phyloP scores from a whole-genome alignment of 2,113 vertebrate genomes.

The Hylia prasina region DNA sequence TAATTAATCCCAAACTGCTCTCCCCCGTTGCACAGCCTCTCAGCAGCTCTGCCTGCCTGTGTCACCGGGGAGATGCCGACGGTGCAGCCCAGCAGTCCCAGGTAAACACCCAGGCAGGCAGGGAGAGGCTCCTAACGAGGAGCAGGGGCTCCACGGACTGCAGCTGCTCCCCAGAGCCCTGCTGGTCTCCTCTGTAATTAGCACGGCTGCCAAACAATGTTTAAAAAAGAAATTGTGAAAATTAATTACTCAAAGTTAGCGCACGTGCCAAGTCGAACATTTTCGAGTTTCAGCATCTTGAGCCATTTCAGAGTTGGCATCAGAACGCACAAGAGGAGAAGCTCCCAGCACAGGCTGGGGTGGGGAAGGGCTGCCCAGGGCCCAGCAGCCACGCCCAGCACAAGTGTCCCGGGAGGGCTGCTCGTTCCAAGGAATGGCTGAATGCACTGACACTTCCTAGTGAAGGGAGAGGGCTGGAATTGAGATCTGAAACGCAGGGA shows the following conservation, averaged over 20 bases:
- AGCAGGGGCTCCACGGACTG: fast-evolving
- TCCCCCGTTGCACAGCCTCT: not conserved
- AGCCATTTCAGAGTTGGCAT: not conserved
- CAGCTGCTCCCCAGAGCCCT: not conserved
- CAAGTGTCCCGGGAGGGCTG: not conserved
- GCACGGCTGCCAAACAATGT: not conserved
- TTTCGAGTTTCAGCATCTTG: not conserved
- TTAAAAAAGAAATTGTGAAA: not conserved
- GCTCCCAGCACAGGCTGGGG: fast-evolving
- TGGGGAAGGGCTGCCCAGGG: not conserved
- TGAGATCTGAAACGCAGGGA: not conserved
- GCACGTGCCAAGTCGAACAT: not conserved
- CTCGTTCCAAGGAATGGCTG: fast-evolving
- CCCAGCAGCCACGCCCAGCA: not conserved
- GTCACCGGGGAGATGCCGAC: not conserved
- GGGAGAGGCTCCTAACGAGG: not conserved
- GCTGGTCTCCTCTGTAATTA: not conserved
- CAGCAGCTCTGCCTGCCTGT: not conserved
- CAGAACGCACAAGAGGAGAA: not conserved
- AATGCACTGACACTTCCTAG: fast-evolving
- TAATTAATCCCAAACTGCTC: not conserved
- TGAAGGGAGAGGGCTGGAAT: not conserved
- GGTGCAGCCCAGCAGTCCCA: not conserved
- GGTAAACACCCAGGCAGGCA: not conserved
- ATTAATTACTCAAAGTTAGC: not conserved